Conservation (phyloP, 1,140 invertebrate genomes). For the Whitmania pigra region DNA sequence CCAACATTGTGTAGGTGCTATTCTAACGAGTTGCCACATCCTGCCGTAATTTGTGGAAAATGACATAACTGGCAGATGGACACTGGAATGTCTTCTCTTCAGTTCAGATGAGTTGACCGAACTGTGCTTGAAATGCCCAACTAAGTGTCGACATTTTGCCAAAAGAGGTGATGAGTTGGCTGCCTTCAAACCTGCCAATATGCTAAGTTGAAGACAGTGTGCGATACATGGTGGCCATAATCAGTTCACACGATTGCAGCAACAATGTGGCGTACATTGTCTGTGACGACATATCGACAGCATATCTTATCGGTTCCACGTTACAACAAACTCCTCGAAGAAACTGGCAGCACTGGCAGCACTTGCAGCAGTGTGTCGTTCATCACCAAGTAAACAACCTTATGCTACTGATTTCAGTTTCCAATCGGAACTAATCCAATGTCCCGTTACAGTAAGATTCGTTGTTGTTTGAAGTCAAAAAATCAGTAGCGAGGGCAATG, state of each 20-base stretch:
- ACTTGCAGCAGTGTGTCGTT: not conserved
- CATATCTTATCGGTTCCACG: not conserved
- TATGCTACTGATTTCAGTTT: too few relatives aligned
- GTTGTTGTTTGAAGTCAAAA: too few relatives aligned
- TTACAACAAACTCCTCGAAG: too few relatives aligned
- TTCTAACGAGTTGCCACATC: slow-evolving; percentile 6
- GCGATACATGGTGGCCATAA: slow-evolving; percentile 9
- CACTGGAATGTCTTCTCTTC: slow-evolving; percentile 1
- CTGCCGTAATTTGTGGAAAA: slow-evolving; percentile 6
- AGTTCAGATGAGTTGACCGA: slow-evolving; percentile 2
- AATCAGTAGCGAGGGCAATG: too few relatives aligned
- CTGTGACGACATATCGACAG: slow-evolving; percentile 8
- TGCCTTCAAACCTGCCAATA: slow-evolving; percentile 6
- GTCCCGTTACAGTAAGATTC: too few relatives aligned
- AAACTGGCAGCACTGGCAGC: slow-evolving; percentile 2
- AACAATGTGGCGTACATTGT: not conserved
- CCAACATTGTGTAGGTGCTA: slow-evolving; percentile 9
- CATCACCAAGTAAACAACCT: slow-evolving; percentile 3
- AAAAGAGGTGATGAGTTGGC: slow-evolving; percentile 4
- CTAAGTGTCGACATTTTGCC: too few relatives aligned
- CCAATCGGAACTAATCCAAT: too few relatives aligned
- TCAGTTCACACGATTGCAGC: not conserved
- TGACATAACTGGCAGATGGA: not conserved
- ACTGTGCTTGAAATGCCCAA: slow-evolving; percentile 6
- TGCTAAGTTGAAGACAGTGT: slow-evolving; percentile 9